Evolutionary conservation across 2,797 vertebrate species (phyloP).

Genomic region (Argya squamiceps): DNA sequence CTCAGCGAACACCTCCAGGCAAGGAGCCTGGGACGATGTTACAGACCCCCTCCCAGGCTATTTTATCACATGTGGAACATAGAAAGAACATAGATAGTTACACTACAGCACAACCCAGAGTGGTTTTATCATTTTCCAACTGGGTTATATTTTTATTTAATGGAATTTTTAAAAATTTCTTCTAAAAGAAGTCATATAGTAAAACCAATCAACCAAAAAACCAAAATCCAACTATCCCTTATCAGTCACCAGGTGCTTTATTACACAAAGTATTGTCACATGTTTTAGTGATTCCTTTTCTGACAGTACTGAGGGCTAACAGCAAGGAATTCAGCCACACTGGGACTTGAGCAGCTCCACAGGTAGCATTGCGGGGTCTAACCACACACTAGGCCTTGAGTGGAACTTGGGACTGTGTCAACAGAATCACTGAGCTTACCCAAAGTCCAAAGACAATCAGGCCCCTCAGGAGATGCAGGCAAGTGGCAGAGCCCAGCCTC

Average conservation of each 20-base stretch:
- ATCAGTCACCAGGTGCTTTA: neutral
- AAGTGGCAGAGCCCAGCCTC: neutral
- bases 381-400: neutral
- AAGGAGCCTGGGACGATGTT: neutral
- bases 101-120: neutral
- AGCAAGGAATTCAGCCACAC: neutral
- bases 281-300: neutral
- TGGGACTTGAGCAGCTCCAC: neutral
- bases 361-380: neutral
- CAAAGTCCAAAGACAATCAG: neutral
- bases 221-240: neutral
- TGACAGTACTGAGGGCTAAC: neutral
- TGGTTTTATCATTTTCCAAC: neutral
- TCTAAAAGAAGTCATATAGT: neutral
- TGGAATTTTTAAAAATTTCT: fast-evolving
- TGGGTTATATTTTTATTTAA: neutral
- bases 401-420: fast-evolving
- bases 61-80: neutral
- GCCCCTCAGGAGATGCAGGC: neutral
- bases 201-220: neutral
- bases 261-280: neutral
- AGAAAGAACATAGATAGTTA: neutral
- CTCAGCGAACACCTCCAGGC: neutral
- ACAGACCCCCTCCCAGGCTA: neutral
- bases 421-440: neutral